phyloP scores from a whole-genome alignment of 2,797 vertebrate species.

The Selene dorsalis region DNA sequence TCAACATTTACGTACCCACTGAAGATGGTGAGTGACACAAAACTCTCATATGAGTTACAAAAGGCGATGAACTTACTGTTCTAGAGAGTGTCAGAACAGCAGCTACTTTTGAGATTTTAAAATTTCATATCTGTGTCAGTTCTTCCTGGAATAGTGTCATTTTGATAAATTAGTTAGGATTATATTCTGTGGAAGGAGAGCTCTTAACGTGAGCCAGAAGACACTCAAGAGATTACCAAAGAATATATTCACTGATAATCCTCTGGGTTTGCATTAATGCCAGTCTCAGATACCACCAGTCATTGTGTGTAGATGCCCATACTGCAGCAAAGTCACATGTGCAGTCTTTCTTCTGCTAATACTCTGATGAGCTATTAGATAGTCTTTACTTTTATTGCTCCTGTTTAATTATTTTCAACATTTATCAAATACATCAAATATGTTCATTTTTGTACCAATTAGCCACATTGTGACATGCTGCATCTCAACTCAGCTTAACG shows the following conservation, averaged over 20 bases:
- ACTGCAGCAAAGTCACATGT: constrained; percentile 21
- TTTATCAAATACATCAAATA: constrained; percentile 31
- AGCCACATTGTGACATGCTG: neutral
- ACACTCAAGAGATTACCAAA: constrained; percentile 62
- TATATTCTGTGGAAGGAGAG: constrained; percentile 56
- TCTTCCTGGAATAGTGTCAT: constrained; percentile 21
- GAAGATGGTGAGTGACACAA: constrained; percentile 80
- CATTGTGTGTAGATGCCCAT: constrained; percentile 25
- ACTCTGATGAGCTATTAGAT: constrained; percentile 23
- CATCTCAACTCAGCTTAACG: constrained; percentile 3
- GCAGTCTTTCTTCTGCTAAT: neutral
- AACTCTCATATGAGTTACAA: neutral
- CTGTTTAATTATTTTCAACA: constrained; percentile 16
- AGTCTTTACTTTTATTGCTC: constrained; percentile 25
- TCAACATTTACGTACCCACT: constrained; percentile 90
- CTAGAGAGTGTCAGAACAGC: constrained; percentile 17
- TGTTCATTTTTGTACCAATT: constrained; percentile 12
- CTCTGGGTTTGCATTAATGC: constrained; percentile 33
- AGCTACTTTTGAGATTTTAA: constrained; percentile 22
- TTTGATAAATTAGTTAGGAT: constrained; percentile 52
- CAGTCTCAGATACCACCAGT: constrained; percentile 43
- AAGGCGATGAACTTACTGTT: neutral
- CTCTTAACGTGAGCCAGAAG: constrained; percentile 57
- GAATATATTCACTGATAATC: constrained; percentile 46
- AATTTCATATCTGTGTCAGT: constrained; percentile 18